A percentile compares a stretch with the other conserved stretches of the same genome.
Evolutionary conservation across 1,140 invertebrate species (phyloP).

Genomic region (Conus ventricosus): DNA sequence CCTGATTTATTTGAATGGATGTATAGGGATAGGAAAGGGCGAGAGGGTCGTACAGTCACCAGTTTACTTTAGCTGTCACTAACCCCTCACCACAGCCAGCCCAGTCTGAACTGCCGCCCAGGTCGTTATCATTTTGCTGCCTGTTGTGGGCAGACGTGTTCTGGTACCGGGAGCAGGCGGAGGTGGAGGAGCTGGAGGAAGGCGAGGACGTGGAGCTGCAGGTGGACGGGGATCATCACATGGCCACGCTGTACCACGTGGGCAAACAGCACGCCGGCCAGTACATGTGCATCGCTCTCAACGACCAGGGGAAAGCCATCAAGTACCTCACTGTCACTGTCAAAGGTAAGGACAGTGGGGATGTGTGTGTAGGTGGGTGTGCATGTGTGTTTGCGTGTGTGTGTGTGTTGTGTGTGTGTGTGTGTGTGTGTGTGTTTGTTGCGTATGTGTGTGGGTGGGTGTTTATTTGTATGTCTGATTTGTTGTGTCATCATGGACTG

Average conservation of each 20-base stretch:
- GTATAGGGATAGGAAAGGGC: too few relatives aligned
- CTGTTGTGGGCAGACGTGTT: conserved; percentile 64
- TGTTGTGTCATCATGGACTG: too few relatives aligned
- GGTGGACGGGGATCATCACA: conserved; percentile 56
- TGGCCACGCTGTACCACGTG: conserved; percentile 62
- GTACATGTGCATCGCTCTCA: conserved; percentile 70
- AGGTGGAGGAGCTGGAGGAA: conserved; percentile 67
- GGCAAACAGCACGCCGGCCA: conserved; percentile 58
- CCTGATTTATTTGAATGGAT: too few relatives aligned
- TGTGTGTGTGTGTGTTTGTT: too few relatives aligned
- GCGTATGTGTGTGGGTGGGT: too few relatives aligned
- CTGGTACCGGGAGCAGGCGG: conserved; percentile 66
- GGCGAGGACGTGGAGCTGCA: conserved; percentile 65
- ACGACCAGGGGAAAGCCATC: conserved; percentile 62
- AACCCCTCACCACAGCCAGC: too few relatives aligned
- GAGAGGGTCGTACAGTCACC: too few relatives aligned
- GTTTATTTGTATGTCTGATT: too few relatives aligned
- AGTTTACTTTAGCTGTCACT: too few relatives aligned
- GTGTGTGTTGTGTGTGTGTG: conserved; percentile 10
- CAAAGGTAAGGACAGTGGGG: conserved; percentile 71
- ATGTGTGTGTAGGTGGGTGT: not conserved
- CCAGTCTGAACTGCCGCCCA: too few relatives aligned
- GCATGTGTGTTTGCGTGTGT: not conserved
- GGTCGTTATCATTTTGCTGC: too few relatives aligned
- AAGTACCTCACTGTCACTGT: conserved; percentile 66